These are phyloP conservation scores for Chouioia cunea DNA, from an alignment of 2,888 invertebrate species.

Conservation along the genomic window DNA sequence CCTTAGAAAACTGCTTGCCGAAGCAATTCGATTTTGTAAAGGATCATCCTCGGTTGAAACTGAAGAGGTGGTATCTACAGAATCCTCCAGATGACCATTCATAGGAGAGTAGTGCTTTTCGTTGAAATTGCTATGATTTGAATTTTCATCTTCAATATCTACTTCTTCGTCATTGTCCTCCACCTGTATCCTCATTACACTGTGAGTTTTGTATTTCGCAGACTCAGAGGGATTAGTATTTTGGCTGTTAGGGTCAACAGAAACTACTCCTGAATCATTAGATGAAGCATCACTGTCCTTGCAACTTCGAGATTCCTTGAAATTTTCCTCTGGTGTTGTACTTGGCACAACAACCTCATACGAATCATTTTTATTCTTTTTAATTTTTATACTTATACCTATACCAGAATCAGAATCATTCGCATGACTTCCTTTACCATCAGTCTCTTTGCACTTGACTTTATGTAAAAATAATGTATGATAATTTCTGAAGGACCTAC, in stretches of 20 bases:
- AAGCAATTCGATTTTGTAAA: background rate
- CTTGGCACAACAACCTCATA: conserved; percentile 64
- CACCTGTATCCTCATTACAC: conserved; percentile 52
- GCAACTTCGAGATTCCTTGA: conserved; percentile 45
- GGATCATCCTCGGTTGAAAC: conserved; percentile 2
- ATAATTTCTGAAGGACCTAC: conserved; percentile 58
- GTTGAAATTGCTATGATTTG: conserved; percentile 32
- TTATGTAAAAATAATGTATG: conserved; percentile 58
- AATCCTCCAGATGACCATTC: background rate
- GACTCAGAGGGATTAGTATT: conserved; percentile 27
- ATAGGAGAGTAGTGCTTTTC: background rate
- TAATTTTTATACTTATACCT: conserved; percentile 64
- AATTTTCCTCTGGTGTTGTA: conserved; percentile 52
- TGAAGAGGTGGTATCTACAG: conserved; percentile 6
- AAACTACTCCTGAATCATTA: conserved; percentile 48
- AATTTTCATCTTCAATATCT: conserved; percentile 55
- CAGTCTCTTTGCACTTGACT: conserved; percentile 51
- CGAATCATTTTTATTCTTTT: conserved; percentile 62
- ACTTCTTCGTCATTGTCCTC: conserved; percentile 58
- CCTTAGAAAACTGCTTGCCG: background rate
- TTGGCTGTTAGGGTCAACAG: conserved; percentile 41
- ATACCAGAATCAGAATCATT: conserved; percentile 60
- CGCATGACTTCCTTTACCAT: conserved; percentile 44
- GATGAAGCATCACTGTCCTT: conserved; percentile 47
- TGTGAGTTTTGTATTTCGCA: conserved; percentile 55